phyloP scores from a whole-genome alignment of 53 echinoderm and acorn worm genomes.

The Hippasteria phrygiana region DNA sequence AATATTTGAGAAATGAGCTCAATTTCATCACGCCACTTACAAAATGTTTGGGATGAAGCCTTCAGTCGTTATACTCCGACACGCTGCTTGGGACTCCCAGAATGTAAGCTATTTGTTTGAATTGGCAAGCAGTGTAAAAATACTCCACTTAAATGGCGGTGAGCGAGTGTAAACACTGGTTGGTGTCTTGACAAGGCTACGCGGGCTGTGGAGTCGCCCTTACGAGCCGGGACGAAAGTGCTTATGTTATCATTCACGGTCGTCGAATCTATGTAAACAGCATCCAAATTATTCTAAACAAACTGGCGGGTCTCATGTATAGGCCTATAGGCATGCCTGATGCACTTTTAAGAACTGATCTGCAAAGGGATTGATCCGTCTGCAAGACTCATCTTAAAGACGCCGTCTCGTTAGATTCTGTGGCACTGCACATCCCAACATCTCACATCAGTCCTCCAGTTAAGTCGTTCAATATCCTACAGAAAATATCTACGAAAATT shows the following conservation, averaged over 20 bases:
- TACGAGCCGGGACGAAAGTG: not conserved
- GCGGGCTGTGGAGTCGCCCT: not conserved
- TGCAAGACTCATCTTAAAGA: no score
- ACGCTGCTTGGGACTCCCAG: slow-evolving; percentile 18
- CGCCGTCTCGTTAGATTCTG: no score
- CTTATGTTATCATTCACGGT: slow-evolving; percentile 59
- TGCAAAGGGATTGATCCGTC: not conserved
- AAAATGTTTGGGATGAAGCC: slow-evolving; percentile 1
- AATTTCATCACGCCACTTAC: slow-evolving; percentile 25
- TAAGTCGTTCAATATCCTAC: no score
- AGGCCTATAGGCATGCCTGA: not conserved
- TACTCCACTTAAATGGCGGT: slow-evolving; percentile 20
- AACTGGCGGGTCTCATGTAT: not conserved
- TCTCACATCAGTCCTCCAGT: no score
- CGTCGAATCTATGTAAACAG: slow-evolving; percentile 41
- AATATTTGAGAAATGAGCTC: slow-evolving; percentile 29
- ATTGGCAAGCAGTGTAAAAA: slow-evolving; percentile 47
- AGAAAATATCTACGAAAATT: no score
- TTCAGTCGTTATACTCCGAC: not conserved
- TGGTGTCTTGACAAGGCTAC: slow-evolving; percentile 11
- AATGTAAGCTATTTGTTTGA: slow-evolving; percentile 55
- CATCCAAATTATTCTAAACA: slow-evolving; percentile 57
- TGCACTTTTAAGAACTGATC: not conserved
- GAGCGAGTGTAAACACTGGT: slow-evolving; percentile 36
- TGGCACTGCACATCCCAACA: no score